Conservation (phyloP, 2,113 vertebrate genomes). For the Coracopsis vasa region DNA sequence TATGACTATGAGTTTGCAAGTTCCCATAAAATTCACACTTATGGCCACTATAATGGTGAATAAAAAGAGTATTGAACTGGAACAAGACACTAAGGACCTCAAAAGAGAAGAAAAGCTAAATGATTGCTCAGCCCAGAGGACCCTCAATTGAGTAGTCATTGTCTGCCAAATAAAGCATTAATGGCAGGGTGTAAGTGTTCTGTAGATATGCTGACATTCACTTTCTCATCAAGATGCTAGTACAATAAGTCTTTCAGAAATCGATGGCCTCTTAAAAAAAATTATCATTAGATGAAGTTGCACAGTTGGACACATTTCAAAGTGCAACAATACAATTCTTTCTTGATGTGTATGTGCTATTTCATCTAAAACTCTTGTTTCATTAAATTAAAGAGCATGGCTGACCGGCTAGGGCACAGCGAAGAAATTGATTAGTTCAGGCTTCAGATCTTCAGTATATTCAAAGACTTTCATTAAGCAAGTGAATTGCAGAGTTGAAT, state of each 20-base stretch:
- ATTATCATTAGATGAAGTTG: constrained; percentile 86
- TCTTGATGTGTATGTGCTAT: constrained; percentile 82
- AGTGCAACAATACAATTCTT: constrained; percentile 85
- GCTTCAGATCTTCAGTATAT: constrained; percentile 77
- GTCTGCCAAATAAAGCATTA: constrained; percentile 87
- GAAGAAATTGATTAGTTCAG: constrained; percentile 87
- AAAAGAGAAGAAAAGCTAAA: constrained; percentile 83
- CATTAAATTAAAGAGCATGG: constrained; percentile 86
- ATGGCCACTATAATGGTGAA: constrained; percentile 79
- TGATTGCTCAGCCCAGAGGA: constrained; percentile 81
- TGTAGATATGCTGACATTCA: constrained; percentile 82
- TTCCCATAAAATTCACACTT: constrained; percentile 86
- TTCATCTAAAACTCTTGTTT: constrained; percentile 83
- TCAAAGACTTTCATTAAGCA: constrained; percentile 80
- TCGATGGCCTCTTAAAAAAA: constrained; percentile 83
- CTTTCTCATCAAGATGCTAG: constrained; percentile 82
- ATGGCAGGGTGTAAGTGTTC: constrained; percentile 82
- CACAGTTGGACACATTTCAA: constrained; percentile 85
- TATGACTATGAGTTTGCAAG: constrained; percentile 79
- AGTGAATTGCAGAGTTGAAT: constrained; percentile 70
- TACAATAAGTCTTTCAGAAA: constrained; percentile 84
- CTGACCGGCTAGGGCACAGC: constrained; percentile 76
- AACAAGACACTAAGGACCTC: constrained; percentile 85
- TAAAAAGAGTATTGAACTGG: constrained; percentile 85
- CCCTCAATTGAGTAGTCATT: constrained; percentile 83